Evolutionary conservation across 2,888 invertebrate genomes (phyloP), one percentile per base, ranked within the genome.

Genomic region (Dryocosmus kuriphilus): DNA sequence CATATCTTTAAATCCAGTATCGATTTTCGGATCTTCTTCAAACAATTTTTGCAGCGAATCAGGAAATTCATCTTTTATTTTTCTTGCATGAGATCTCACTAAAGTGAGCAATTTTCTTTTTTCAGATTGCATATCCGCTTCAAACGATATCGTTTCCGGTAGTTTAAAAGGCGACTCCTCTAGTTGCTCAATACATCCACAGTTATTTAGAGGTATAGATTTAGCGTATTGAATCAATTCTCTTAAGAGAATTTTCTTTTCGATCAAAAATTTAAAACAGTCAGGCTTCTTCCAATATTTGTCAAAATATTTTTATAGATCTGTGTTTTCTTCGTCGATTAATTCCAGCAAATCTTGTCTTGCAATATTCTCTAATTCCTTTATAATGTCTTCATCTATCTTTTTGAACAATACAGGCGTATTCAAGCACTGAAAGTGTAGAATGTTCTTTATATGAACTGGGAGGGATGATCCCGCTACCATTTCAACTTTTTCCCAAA

Each of bases 401-500:
- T 73, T 63, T 62, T 46, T 35, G 38, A 79, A 73, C 14, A 73
- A 60, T 46, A 55, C 11, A 22, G 78, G 67, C 30, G 76, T 79
- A 51, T 79, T 65, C 73, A 79, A 76, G n/a, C 71, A 46, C 24
- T 76, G 67, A 24, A 73, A 55, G n/a, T 60, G 41, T 41, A 76
- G 32, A 41, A 79, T 79, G 35, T 79, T 76, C 41, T 79, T 79
- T 30, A 73, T 38, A 22, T 78, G 67, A 27, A 24, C 22, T 30
- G 75, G 75, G n/a, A 78, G 57, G 32, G 38, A 55, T 16, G 60
- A 57, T 22, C 32, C 30, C 19, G 38, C 16, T 32, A 5, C 32
- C n/a, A 35, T 65, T 65, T 65, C 32, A n/a, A 65, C n/a, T 65
- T 65, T n/a, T 11, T 65, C 9, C 32, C 32, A 65, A 19, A 65